Evolutionary conservation across 2,113 vertebrate genomes (phyloP), one percentile per base, ranked within the genome.

Genomic region (Okapia johnstoni): DNA sequence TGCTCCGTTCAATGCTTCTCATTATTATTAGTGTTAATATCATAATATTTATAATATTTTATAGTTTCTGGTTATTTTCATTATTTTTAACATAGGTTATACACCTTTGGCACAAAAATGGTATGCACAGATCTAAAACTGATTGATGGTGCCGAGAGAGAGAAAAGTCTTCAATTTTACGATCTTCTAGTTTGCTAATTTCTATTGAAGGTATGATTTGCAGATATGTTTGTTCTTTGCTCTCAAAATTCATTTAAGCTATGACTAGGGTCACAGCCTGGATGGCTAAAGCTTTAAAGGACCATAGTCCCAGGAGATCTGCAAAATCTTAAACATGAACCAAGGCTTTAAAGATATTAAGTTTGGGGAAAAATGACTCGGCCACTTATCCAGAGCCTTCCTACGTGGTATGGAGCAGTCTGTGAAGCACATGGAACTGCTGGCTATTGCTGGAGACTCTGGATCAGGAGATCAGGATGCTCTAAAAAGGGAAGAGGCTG

Each of bases 231-330:
- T 97, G 93, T 98, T 98, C 97, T 98, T 97, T 94, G 95, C 96
- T 96, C 96, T 96, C 97, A 94, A 98, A 99, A 98, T 96, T 95
- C 50, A 95, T 97, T 98, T 98, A 97, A 85, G 95, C 94, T 98
- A 85, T 88, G 95, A 90, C 93, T 97, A 90, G 96, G 96, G 93
- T 97, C 88, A 60, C 91, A 97, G 96, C 88, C 93, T 98, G 96
- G 91, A 98, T 97, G 98, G 97, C 88, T 97, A 98, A 93, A 98
- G 94, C 97, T 97, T 98, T 98, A 98, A 96, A 98, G 95, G 95
- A 97, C 97, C 94, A 10, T 93, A 97, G 96, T 61, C 0, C 19
- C 93, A 85, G 88, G 96, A 97, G 97, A 98, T 96, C 84, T 97
- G 28, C 6, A 15, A 94, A 85, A 84, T 73, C 93, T 87, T 58